A percentile compares a stretch with the other conserved stretches of the same genome.
phyloP scores from a whole-genome alignment of 2,113 vertebrate genomes.

The Rostratula benghalensis region DNA sequence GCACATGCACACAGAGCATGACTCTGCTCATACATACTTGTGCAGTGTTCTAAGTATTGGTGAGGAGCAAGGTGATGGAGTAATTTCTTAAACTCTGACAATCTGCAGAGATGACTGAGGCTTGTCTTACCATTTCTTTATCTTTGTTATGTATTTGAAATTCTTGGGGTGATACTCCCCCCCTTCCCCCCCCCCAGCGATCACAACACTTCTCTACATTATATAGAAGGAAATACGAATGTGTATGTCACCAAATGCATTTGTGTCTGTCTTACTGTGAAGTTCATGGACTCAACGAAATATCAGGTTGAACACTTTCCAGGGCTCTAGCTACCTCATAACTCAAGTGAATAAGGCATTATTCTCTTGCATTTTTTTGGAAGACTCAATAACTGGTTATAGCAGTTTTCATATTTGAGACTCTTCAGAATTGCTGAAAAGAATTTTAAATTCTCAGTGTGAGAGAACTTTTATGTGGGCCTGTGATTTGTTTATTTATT shows the following conservation, averaged over 20 bases:
- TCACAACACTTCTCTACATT: not conserved
- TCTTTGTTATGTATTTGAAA: not conserved
- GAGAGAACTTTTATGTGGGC: not conserved
- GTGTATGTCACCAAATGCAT: not conserved
- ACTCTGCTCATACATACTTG: accelerated
- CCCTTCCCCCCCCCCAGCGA: not conserved
- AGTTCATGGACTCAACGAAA: not conserved
- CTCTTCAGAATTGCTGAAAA: not conserved
- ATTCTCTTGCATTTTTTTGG: not conserved
- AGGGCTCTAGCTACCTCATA: not conserved
- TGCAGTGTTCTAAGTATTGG: not conserved
- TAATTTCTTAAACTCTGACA: not conserved
- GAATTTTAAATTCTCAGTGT: not conserved
- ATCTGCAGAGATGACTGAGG: not conserved
- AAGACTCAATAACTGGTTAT: not conserved
- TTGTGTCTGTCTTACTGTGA: not conserved
- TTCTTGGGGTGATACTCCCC: not conserved
- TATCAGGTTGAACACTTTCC: not conserved
- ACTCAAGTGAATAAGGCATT: not conserved
- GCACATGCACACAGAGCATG: not conserved
- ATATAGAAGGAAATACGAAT: not conserved
- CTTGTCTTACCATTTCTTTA: not conserved
- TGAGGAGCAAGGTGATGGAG: not conserved
- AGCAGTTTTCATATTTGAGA: not conserved
- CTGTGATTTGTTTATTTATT: not conserved